Base-by-base conservation (phyloP, 2,888 invertebrate genomes). In the Heliconius cydno region DNA sequence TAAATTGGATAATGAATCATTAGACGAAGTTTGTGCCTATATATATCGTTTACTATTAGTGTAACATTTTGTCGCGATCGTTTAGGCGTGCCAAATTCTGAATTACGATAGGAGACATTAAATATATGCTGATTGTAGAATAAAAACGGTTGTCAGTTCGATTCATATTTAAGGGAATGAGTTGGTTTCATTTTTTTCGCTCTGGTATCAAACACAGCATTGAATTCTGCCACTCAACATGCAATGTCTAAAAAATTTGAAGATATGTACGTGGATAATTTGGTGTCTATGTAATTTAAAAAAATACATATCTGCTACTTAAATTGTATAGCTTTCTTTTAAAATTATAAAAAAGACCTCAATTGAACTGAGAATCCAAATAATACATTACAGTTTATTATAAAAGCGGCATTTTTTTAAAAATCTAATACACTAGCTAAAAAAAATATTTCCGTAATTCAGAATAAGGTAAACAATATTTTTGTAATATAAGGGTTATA, bases 11-110 rank as follows among this genome's bases (percentile, higher is more conserved):
- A 46, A 46, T 68, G 41, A 75, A 79, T 79, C 41, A 67, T 60
- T 79, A 75, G 60, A 38, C 66, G 60, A 78, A 73, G 28, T 76
- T 76, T 66, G 80, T 81, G 79, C 76, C 80, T 70, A 70, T 15
- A 68, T 80, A 25, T 73, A 73, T 78, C 65, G 52, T 78, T 74
- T 57, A 63, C 60, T 38, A 25, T 25, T 74, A 78, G 68, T 22
- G 60, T 74, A 67, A 78, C 46, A 19, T 34, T 74, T 68, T 57
- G 60, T 41, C 30, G 67, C 73, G 52, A 52, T 78, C 25, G 60
- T 67, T 57, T 60, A 67, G 67, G 28, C 12, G 57, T 66, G 38
- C 57, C 73, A 57, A 78, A 74, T 60, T 78, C 78, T 78, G 73
- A 74, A 74, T 67, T 78, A 67, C 52, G 67, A 38, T 30, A 15